A percentile compares a stretch with the other conserved stretches of the same genome.
Evolutionary conservation across 2,113 vertebrate genomes (phyloP).

Genomic region (Forbesichthys papilliferus): DNA sequence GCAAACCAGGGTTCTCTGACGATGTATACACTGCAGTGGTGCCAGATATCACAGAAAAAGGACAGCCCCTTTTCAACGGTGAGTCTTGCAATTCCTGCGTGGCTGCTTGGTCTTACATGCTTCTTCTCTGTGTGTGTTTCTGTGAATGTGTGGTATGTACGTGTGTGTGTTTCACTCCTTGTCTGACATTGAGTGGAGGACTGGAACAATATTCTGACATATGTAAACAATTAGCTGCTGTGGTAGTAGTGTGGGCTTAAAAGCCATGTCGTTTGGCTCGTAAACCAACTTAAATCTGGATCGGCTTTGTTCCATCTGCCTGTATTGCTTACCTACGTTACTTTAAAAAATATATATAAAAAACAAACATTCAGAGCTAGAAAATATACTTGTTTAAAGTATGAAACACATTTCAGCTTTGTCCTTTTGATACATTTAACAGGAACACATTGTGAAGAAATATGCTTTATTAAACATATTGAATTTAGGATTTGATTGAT

Average conservation of each 20-base stretch:
- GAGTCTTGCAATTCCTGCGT: constrained; percentile 51
- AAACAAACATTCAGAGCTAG: background rate
- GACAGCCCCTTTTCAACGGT: constrained; percentile 92
- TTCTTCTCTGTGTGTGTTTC: constrained; percentile 45
- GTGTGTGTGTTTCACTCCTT: constrained; percentile 32
- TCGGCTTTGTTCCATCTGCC: constrained; percentile 49
- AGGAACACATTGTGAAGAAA: too few relatives aligned
- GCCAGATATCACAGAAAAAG: constrained; percentile 82
- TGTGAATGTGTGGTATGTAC: constrained; percentile 20
- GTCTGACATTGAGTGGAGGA: constrained; percentile 59
- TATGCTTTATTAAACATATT: too few relatives aligned
- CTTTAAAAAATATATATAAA: constrained; percentile 5
- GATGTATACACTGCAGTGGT: constrained; percentile 86
- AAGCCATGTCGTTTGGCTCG: constrained; percentile 67
- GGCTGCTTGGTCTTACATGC: constrained; percentile 11
- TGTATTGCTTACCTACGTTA: constrained; percentile 27
- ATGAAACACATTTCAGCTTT: too few relatives aligned
- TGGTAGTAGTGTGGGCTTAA: constrained; percentile 56
- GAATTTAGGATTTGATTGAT: too few relatives aligned
- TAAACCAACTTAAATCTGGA: constrained; percentile 64
- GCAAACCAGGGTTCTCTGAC: constrained; percentile 94
- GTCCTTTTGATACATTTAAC: too few relatives aligned
- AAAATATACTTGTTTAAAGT: background rate
- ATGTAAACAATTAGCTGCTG: constrained; percentile 72
- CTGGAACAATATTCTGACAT: constrained; percentile 64